phyloP scores from a whole-genome alignment of 2,113 vertebrate species.

The Vidua macroura region DNA sequence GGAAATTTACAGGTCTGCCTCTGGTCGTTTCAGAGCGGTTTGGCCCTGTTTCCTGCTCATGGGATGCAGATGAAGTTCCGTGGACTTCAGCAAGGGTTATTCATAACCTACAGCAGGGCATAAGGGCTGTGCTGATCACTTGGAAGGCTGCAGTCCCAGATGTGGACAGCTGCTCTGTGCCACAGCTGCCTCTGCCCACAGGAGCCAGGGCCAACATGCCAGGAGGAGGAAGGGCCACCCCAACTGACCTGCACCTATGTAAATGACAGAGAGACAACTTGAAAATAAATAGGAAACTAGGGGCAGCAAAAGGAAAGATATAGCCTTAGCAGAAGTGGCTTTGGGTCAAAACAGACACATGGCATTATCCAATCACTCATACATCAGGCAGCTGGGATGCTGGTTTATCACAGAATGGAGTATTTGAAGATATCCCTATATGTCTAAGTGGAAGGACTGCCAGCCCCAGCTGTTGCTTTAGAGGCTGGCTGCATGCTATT shows the following conservation, averaged over 20 bases:
- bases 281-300: background rate
- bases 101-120: background rate
- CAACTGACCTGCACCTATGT: background rate
- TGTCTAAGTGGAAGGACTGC: background rate
- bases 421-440: background rate
- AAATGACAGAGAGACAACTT: background rate
- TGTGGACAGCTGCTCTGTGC: background rate
- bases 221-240: background rate
- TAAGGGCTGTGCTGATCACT: background rate
- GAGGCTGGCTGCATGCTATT: background rate
- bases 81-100: background rate
- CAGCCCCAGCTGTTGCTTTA: background rate
- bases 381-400: background rate
- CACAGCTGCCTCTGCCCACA: background rate
- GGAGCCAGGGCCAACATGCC: fast-evolving
- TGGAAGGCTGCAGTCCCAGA: background rate
- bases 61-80: background rate
- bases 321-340: background rate
- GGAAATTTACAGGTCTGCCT: background rate
- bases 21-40: background rate
- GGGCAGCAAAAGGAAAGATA: background rate
- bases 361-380: background rate
- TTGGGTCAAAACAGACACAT: background rate
- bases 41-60: background rate
- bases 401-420: background rate